These are phyloP conservation scores for Carapus acus DNA, from an alignment of 2,797 vertebrate genomes.

Conservation along the genomic window DNA sequence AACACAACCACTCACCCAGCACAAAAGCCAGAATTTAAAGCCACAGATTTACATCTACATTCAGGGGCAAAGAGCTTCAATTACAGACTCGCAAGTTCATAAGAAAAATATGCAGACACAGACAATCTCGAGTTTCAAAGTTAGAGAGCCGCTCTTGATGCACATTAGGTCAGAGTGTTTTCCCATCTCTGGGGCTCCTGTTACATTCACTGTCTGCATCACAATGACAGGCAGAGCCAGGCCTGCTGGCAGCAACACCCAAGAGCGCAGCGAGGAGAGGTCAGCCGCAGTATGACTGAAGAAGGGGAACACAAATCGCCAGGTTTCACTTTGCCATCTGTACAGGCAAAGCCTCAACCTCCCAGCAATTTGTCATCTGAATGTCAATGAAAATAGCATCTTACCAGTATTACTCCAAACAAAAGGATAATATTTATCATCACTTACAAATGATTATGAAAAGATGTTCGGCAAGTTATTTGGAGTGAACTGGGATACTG, in stretches of 20 bases:
- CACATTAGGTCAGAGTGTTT: conserved; percentile 34
- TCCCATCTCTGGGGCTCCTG: conserved; percentile 39
- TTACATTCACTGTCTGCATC: conserved; percentile 56
- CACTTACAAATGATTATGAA: no score
- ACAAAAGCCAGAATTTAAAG: not conserved
- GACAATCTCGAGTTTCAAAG: conserved; percentile 40
- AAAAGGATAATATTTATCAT: not conserved
- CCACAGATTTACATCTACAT: not conserved
- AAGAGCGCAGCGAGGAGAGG: conserved; percentile 44
- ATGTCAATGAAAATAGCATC: not conserved
- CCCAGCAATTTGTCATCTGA: not conserved
- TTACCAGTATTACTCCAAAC: not conserved
- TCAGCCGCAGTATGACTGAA: conserved; percentile 35
- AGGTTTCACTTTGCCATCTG: conserved; percentile 3
- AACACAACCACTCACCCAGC: no score
- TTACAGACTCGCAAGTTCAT: conserved; percentile 11
- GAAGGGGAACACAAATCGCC: conserved; percentile 11
- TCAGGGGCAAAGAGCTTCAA: not conserved
- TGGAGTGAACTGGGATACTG: no score
- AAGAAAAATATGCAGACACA: conserved; percentile 21
- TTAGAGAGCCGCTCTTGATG: conserved; percentile 28
- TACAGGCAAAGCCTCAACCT: conserved; percentile 2
- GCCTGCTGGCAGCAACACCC: conserved; percentile 48
- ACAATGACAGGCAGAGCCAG: conserved; percentile 49
- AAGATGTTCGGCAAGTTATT: no score